Conservation (phyloP, 2,888 invertebrate species). For the Danaus chrysippus region DNA sequence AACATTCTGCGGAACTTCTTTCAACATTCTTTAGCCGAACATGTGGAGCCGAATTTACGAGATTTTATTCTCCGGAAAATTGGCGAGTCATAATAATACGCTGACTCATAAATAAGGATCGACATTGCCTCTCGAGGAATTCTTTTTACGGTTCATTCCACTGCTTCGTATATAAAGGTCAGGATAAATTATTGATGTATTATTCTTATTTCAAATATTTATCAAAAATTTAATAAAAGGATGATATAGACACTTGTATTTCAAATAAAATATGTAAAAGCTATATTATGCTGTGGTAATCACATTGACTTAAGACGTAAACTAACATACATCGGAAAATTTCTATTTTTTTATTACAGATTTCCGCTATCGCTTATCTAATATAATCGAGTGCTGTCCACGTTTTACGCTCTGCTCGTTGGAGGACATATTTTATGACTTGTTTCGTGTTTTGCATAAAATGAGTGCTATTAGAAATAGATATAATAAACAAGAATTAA, state of each 20-base stretch:
- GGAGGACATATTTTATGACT: constrained; percentile 61
- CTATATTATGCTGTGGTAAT: no score
- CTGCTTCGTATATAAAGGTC: constrained; percentile 46
- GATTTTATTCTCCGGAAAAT: constrained; percentile 73
- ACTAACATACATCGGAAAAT: background rate
- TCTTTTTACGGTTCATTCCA: constrained; percentile 73
- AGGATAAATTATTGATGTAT: constrained; percentile 25
- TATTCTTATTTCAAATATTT: background rate
- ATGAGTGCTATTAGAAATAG: constrained; percentile 4
- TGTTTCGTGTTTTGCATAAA: constrained; percentile 39
- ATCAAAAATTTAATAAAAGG: background rate
- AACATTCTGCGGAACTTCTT: background rate
- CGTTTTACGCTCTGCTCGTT: constrained; percentile 53
- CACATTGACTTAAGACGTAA: background rate
- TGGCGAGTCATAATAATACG: constrained; percentile 76
- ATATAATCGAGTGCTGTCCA: constrained; percentile 28
- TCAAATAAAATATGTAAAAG: background rate
- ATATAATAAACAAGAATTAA: background rate
- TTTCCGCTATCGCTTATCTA: constrained; percentile 32
- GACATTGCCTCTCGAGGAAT: constrained; percentile 70
- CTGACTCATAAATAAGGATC: constrained; percentile 76
- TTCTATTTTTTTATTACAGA: background rate
- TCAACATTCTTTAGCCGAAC: constrained; percentile 3
- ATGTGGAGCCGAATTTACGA: constrained; percentile 18
- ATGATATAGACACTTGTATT: background rate